These are phyloP conservation scores for Panopea generosa DNA, from an alignment of 2,888 invertebrate species.

Conservation along the genomic window DNA sequence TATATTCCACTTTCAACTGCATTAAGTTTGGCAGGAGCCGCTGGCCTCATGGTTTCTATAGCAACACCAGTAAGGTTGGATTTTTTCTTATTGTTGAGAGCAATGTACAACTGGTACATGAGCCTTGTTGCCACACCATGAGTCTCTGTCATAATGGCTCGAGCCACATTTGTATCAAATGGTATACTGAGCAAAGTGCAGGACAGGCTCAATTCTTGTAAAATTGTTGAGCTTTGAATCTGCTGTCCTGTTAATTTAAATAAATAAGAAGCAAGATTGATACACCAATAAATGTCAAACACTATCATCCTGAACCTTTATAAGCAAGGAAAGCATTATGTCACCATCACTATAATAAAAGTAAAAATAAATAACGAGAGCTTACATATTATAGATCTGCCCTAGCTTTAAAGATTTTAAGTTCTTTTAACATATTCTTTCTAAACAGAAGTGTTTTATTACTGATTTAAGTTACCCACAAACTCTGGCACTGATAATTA, in stretches of 20 bases:
- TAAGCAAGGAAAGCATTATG: too few relatives aligned
- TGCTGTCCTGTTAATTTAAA: conserved; percentile 76
- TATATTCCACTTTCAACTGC: conserved; percentile 83
- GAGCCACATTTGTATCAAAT: conserved; percentile 85
- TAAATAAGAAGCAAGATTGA: background rate
- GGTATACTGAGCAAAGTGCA: conserved; percentile 83
- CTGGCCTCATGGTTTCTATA: conserved; percentile 85
- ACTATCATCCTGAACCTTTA: too few relatives aligned
- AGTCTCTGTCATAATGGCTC: conserved; percentile 85
- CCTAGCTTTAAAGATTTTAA: too few relatives aligned
- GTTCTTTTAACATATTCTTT: too few relatives aligned
- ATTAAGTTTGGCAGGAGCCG: conserved; percentile 84
- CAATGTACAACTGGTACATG: conserved; percentile 84
- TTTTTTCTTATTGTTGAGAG: conserved; percentile 84
- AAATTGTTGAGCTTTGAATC: conserved; percentile 85
- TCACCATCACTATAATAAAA: too few relatives aligned
- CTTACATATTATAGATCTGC: too few relatives aligned
- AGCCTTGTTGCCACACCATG: conserved; percentile 83
- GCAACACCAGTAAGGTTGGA: conserved; percentile 84
- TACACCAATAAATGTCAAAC: too few relatives aligned
- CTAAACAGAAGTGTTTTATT: too few relatives aligned
- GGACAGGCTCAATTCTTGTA: conserved; percentile 83
- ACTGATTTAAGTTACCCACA: too few relatives aligned
- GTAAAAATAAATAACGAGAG: too few relatives aligned
- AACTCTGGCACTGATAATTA: too few relatives aligned